Conservation (phyloP, 2,113 vertebrate species). For the Microcebus lehilahytsara region DNA sequence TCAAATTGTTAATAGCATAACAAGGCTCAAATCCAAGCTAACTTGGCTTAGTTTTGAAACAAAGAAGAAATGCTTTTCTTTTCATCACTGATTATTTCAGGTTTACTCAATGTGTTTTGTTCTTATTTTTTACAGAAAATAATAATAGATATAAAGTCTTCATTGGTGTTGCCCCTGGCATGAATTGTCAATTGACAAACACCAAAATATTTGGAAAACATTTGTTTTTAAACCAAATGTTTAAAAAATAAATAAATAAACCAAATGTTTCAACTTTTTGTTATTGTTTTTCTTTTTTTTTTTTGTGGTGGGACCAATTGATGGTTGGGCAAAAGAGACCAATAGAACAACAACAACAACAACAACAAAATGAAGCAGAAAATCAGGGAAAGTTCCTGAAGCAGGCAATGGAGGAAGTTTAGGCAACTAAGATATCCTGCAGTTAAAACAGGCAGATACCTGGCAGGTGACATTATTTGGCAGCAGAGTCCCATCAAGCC, state of each 20-base stretch:
- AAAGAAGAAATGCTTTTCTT: background rate
- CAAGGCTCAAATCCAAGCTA: background rate
- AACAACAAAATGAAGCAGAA: background rate
- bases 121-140: background rate
- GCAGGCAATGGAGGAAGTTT: background rate
- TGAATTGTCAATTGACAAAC: background rate
- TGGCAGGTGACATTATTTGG: background rate
- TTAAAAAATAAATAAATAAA: background rate
- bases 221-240: background rate
- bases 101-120: background rate
- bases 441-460: background rate
- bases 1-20: background rate
- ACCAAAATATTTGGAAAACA: background rate
- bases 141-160: background rate
- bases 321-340: background rate
- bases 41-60: background rate
- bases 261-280: background rate
- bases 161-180: background rate
- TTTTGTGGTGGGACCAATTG: background rate
- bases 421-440: background rate
- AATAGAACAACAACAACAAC: background rate
- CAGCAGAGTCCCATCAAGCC: background rate
- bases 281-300: background rate
- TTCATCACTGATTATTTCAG: background rate
- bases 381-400: background rate